Conservation (phyloP, 1,140 invertebrate species). For the Cherax destructor region DNA sequence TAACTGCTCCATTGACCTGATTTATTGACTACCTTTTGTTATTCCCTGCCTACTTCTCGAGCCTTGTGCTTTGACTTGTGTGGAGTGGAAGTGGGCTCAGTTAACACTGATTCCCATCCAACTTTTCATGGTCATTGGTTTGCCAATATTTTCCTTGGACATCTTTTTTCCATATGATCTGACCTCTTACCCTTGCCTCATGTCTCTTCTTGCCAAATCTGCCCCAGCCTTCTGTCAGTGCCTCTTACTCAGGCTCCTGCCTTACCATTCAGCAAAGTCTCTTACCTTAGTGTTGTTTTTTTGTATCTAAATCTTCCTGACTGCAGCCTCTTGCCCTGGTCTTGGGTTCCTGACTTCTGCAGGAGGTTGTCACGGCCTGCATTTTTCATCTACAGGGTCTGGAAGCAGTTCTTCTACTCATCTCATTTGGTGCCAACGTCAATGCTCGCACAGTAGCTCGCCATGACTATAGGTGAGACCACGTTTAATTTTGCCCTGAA, state of each 20-base stretch:
- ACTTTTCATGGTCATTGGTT: too few species aligned
- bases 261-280: too few species aligned
- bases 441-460: constrained; percentile 87
- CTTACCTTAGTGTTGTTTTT: too few species aligned
- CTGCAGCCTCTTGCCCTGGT: not conserved
- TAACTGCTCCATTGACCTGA: too few species aligned
- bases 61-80: too few species aligned
- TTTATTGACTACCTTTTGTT: too few species aligned
- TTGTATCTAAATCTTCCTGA: not conserved
- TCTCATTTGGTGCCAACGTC: constrained; percentile 87
- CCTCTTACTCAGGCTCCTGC: not conserved
- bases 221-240: not conserved
- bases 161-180: not conserved
- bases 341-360: not conserved
- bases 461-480: constrained; percentile 82
- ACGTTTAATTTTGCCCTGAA: too few species aligned
- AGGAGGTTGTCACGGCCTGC: not conserved
- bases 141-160: not conserved
- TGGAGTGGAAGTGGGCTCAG: too few species aligned
- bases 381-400: constrained; percentile 79
- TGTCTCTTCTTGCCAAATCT: not conserved
- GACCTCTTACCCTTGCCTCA: not conserved
- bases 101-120: too few species aligned
- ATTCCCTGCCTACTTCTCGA: too few species aligned
- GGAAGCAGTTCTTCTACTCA: constrained; percentile 84